phyloP scores from a whole-genome alignment of 1,140 invertebrate genomes.

The Zophobas morio region DNA sequence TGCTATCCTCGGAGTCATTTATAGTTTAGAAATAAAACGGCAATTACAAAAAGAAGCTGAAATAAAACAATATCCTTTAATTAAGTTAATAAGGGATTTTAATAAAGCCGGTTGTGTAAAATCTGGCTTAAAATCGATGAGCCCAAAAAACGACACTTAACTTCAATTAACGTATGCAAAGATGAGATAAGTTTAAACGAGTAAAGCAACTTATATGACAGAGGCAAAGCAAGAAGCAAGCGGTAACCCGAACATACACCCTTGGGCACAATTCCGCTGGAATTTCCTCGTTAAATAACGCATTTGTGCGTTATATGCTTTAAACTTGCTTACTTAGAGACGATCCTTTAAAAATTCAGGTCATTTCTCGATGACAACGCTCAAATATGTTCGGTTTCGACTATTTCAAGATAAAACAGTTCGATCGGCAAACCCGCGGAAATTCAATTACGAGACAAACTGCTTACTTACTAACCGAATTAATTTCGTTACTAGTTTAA shows the following conservation, averaged over 20 bases:
- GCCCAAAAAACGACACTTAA: conserved; percentile 10
- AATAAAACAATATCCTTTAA: conserved; percentile 42
- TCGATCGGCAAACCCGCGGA: conserved; percentile 1
- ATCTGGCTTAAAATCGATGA: not conserved
- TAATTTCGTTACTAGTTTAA: conserved; percentile 23
- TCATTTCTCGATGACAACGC: conserved; percentile 21
- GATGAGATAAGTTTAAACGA: conserved; percentile 31
- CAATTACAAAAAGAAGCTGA: conserved; percentile 37
- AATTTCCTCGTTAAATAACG: conserved; percentile 47
- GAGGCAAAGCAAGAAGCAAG: conserved; percentile 41
- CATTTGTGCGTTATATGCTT: conserved; percentile 45
- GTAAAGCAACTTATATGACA: conserved; percentile 45
- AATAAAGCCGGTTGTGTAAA: not conserved
- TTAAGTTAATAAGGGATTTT: conserved; percentile 33
- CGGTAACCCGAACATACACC: conserved; percentile 40
- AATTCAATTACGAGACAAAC: conserved; percentile 24
- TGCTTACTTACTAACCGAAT: conserved; percentile 22
- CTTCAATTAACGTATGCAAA: conserved; percentile 29
- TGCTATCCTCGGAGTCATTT: conserved; percentile 45
- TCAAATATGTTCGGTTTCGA: conserved; percentile 22
- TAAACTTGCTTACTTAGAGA: conserved; percentile 41
- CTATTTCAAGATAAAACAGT: not conserved
- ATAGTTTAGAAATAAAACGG: conserved; percentile 45
- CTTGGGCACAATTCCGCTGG: conserved; percentile 33
- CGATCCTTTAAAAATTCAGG: conserved; percentile 40